Evolutionary conservation across 2,888 invertebrate genomes (phyloP), one percentile per base, ranked within the genome.

Genomic region (Caenorhabditis wallacei): DNA sequence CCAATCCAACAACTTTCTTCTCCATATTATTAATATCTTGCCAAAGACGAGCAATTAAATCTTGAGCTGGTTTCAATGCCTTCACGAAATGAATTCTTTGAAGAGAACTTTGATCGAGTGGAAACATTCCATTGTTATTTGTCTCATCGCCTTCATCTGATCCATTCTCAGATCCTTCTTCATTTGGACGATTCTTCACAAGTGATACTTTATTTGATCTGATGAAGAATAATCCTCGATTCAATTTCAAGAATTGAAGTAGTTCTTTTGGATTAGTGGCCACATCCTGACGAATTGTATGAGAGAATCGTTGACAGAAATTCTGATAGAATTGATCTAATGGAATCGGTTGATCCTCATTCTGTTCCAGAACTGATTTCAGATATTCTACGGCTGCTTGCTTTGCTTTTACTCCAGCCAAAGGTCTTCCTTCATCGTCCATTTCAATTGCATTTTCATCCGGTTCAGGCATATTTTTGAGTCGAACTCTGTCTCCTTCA

Each of bases 221-320:
- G 84, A 97, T 96, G 92, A 96, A 96, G 93, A 97, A 97, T 90
- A 96, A 95, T 92, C 97, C 96, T n/a, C 96, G 95, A 92, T 97
- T 96, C 93, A 97, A 95, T 92, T 96, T 95, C 70, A 97, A 93
- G 92, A 97, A 97, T 61, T 96, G 96, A 64, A 95, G 95, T 87
- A 97, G 94, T 93, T 97, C 97, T 75, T 95, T 95, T 0, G 96
- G 95, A 2, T 96, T 96, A 92, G 96, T 96, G 91, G 97, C 97
- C 93, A 97, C 95, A 91, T 95, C 90, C 75, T 92, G 92, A 35
- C 92, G 85, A 26, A 92, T 90, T 2, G 88, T 80, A 74, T 92
- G 92, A 24, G 91, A 88, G 84, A 92, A 92, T 20, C 92, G 87
- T 69, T 89, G 90, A 79, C 92, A 92, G 78, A 92, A 92, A 30